A percentile compares a stretch with the other conserved stretches of the same genome.
phyloP scores from a whole-genome alignment of 2,888 invertebrate species.

The Eugnorisma glareosa region DNA sequence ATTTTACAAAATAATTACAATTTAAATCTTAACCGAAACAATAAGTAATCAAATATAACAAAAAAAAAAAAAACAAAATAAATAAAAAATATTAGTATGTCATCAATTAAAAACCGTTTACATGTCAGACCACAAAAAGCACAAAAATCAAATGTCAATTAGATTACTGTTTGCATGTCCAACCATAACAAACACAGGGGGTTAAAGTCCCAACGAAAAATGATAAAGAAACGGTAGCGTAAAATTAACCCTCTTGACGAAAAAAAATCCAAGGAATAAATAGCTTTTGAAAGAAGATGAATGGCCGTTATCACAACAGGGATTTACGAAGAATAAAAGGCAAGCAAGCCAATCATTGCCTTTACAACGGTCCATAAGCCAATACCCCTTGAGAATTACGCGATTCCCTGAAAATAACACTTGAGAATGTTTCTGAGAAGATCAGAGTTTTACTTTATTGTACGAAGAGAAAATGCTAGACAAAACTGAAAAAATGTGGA shows the following conservation, averaged over 20 bases:
- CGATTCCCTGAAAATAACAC: constrained; percentile 43
- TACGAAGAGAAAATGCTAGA: constrained; percentile 2
- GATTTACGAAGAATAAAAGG: constrained; percentile 54
- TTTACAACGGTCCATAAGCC: constrained; percentile 54
- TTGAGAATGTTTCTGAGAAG: constrained; percentile 15
- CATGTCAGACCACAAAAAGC: no score
- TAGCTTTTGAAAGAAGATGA: constrained; percentile 30
- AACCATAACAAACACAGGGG: no score
- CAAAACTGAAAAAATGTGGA: not conserved
- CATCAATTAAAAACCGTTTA: no score
- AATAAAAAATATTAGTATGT: no score
- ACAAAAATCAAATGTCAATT: no score
- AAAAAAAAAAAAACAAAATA: no score
- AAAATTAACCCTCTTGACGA: not conserved
- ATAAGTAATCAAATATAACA: no score
- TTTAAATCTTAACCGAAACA: no score
- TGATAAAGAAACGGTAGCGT: not conserved
- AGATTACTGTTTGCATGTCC: no score
- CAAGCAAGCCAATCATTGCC: constrained; percentile 58
- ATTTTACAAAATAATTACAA: no score
- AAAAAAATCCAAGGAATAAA: constrained; percentile 19
- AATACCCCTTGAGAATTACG: constrained; percentile 56
- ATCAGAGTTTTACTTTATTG: constrained; percentile 19
- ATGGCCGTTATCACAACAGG: constrained; percentile 50
- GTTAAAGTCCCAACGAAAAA: not conserved